These are phyloP conservation scores for Uromys caudimaculatus DNA, from an alignment of 2,797 vertebrate genomes.

Conservation along the genomic window DNA sequence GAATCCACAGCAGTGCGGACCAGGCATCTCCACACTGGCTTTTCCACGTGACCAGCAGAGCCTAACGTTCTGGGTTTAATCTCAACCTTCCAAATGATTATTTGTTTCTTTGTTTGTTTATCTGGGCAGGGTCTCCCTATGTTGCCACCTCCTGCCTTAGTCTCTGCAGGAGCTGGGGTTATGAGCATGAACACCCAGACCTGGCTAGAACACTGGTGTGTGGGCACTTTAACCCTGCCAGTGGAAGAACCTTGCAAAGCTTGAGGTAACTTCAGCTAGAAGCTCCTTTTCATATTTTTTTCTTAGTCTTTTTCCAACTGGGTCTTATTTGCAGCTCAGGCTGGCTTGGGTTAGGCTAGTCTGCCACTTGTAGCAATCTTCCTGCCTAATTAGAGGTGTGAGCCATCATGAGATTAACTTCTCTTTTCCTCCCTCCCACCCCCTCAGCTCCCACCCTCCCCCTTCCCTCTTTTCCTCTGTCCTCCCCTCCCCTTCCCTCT, in stretches of 20 bases:
- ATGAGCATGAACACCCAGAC: not conserved
- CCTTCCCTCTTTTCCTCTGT: not conserved
- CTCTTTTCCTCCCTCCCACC: too few species aligned
- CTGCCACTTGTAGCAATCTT: not conserved
- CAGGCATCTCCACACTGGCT: not conserved
- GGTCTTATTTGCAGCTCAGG: not conserved
- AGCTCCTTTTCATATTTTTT: not conserved
- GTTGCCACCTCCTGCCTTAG: not conserved
- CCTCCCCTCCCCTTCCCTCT: not conserved
- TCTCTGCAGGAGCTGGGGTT: not conserved
- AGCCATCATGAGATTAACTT: not conserved
- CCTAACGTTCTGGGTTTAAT: not conserved
- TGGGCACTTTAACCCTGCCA: not conserved
- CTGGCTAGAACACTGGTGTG: not conserved
- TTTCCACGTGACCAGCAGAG: not conserved
- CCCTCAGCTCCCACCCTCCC: too few species aligned
- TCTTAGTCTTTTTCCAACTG: not conserved
- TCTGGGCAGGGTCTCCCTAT: not conserved
- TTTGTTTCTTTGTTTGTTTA: too few species aligned
- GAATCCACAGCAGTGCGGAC: not conserved
- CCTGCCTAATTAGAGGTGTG: not conserved
- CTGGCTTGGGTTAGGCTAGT: not conserved
- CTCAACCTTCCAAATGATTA: not conserved
- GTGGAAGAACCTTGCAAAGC: not conserved
- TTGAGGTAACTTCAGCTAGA: not conserved